phyloP scores from a whole-genome alignment of 2,797 vertebrate species.

The Heliangelus exortis region DNA sequence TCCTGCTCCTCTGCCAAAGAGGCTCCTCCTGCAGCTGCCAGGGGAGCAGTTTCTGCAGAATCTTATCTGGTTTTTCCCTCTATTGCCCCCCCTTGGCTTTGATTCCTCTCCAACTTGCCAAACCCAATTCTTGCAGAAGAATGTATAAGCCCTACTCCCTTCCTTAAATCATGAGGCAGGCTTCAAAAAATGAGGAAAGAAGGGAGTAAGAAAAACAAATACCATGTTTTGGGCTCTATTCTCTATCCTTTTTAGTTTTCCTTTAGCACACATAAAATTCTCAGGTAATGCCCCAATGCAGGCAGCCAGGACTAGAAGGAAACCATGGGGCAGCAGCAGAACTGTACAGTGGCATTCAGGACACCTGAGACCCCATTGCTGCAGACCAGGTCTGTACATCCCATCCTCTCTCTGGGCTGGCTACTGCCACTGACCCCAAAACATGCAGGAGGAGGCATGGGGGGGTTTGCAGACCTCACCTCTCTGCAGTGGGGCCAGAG shows the following conservation, averaged over 20 bases:
- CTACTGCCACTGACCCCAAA: neutral
- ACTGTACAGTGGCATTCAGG: neutral
- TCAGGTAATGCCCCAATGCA: neutral
- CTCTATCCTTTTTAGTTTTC: neutral
- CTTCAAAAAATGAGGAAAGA: neutral
- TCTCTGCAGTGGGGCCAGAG: accelerated
- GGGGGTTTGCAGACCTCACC: neutral
- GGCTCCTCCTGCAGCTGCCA: neutral
- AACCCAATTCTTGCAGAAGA: neutral
- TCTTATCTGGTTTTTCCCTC: neutral
- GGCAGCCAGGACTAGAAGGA: neutral
- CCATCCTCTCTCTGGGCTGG: accelerated
- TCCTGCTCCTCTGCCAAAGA: neutral
- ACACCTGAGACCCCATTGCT: accelerated
- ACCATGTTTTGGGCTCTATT: neutral
- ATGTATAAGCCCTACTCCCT: neutral
- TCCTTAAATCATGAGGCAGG: neutral
- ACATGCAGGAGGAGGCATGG: accelerated
- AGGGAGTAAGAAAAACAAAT: neutral
- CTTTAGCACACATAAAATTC: neutral
- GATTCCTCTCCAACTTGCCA: neutral
- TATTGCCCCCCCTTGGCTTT: neutral
- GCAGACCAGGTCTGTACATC: neutral
- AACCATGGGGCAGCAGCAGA: neutral
- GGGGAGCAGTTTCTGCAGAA: neutral